These are phyloP conservation scores for Elephas maximus DNA, from an alignment of 2,113 vertebrate genomes.

Conservation along the genomic window DNA sequence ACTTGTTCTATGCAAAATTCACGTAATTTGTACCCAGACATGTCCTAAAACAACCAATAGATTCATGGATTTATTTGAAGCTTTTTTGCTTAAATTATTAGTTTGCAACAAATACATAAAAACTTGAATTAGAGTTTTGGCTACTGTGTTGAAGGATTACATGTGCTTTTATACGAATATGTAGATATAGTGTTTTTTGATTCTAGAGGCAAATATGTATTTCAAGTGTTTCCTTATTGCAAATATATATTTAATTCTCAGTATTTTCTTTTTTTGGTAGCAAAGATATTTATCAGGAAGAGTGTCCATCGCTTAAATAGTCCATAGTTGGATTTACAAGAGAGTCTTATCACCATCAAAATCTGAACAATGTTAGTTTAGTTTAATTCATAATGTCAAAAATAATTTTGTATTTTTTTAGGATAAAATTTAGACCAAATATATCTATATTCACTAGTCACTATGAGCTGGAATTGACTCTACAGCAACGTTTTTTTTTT, in stretches of 20 bases:
- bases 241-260: not conserved
- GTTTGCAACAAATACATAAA: not conserved
- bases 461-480: too few species aligned
- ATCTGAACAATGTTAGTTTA: not conserved
- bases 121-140: not conserved
- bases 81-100: not conserved
- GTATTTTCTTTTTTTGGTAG: not conserved
- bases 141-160: not conserved
- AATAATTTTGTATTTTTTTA: not conserved
- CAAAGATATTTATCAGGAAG: not conserved
- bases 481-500: too few species aligned
- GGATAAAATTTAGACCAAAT: not conserved
- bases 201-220: not conserved
- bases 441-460: too few species aligned
- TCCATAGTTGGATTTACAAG: not conserved
- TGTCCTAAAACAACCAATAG: not conserved
- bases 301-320: not conserved
- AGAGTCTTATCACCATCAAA: not conserved
- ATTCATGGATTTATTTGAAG: not conserved
- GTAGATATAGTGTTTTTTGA: not conserved
- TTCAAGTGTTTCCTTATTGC: not conserved
- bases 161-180: not conserved
- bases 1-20: not conserved
- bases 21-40: not conserved
- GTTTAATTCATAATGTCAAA: not conserved